These are phyloP conservation scores for Vipera ursinii DNA, from an alignment of 2,797 vertebrate species.

Conservation along the genomic window DNA sequence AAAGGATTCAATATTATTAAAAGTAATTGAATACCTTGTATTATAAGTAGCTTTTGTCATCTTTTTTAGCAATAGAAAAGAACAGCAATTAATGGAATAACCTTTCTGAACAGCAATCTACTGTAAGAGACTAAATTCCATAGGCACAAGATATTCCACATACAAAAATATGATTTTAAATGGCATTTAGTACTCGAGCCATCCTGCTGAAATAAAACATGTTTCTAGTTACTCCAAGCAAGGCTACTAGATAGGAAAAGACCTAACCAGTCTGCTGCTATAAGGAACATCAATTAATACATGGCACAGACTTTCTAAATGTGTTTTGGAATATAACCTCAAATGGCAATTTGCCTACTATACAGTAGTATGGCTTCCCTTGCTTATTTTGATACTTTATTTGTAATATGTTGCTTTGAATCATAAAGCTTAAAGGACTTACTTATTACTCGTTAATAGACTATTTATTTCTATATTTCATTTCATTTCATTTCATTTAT, in stretches of 20 bases:
- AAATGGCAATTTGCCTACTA: not conserved
- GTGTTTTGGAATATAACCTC: not conserved
- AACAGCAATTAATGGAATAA: not conserved
- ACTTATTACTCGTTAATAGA: not conserved
- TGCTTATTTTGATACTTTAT: not conserved
- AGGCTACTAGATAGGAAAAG: not conserved
- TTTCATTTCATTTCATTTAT: too few species aligned
- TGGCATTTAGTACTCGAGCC: not conserved
- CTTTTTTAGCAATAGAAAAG: not conserved
- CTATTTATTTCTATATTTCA: not conserved
- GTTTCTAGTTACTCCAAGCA: not conserved
- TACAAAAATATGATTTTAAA: not conserved
- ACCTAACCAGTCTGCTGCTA: not conserved
- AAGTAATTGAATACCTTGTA: slow-evolving; percentile 16
- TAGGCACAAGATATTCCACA: not conserved
- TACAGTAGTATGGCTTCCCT: not conserved
- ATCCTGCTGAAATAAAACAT: not conserved
- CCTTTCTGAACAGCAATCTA: not conserved
- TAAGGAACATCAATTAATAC: not conserved
- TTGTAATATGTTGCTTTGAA: not conserved
- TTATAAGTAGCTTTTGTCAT: not conserved
- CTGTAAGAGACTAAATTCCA: not conserved
- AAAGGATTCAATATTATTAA: slow-evolving; percentile 17
- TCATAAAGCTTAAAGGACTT: not conserved
- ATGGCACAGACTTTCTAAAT: not conserved